A percentile compares a stretch with the other conserved stretches of the same genome.
Evolutionary conservation across 2,888 invertebrate species (phyloP).

Genomic region (Cryptocheilus praepositus): DNA sequence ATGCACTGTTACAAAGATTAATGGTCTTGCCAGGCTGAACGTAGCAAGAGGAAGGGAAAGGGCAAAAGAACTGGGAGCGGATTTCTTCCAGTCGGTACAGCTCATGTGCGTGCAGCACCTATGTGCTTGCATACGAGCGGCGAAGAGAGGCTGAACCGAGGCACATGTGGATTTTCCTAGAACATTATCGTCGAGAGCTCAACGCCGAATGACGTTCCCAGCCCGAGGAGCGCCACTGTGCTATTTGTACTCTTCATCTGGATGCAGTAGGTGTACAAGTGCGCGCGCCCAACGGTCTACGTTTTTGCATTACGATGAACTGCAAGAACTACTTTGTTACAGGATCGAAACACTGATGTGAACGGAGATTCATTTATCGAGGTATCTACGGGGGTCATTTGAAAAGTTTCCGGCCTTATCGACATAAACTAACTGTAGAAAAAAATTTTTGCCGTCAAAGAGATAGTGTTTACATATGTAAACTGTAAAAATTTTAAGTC

Average conservation of each 20-base stretch:
- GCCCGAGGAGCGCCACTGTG: neutral
- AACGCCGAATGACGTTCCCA: conserved; percentile 9
- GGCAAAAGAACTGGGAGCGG: conserved; percentile 33
- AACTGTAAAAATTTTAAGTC: too few relatives aligned
- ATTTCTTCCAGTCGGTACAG: conserved; percentile 28
- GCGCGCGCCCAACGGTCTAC: too few relatives aligned
- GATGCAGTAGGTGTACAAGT: too few relatives aligned
- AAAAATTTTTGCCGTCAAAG: too few relatives aligned
- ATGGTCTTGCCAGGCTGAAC: conserved; percentile 38
- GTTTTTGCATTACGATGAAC: too few relatives aligned
- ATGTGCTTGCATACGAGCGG: neutral
- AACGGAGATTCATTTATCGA: too few relatives aligned
- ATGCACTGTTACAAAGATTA: conserved; percentile 58
- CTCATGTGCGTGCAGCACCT: conserved; percentile 2
- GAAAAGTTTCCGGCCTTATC: too few relatives aligned
- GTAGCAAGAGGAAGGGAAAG: conserved; percentile 30
- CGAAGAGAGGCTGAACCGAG: conserved; percentile 10
- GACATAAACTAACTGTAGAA: too few relatives aligned
- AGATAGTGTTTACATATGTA: too few relatives aligned
- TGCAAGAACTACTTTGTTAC: too few relatives aligned
- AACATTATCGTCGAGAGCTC: conserved; percentile 1
- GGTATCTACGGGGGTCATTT: too few relatives aligned
- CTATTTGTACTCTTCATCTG: neutral
- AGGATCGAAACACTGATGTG: too few relatives aligned
- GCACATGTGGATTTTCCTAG: conserved; percentile 34